A percentile compares a stretch with the other conserved stretches of the same genome.
These are phyloP conservation scores for Vireo altiloquus DNA, from an alignment of 2,113 vertebrate species.

Conservation along the genomic window DNA sequence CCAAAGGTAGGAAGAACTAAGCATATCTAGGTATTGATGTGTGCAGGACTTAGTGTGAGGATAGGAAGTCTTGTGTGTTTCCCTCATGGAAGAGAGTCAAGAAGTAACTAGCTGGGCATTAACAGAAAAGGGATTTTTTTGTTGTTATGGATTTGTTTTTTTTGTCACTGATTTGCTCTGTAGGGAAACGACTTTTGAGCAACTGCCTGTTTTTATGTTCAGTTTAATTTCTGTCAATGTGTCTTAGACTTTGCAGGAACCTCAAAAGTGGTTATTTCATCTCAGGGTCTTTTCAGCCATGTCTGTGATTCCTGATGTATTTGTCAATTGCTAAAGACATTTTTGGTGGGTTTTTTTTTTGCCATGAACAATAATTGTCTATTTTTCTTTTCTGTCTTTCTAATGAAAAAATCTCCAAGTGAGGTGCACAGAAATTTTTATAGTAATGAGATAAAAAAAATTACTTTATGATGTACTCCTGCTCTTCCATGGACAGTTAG, in stretches of 20 bases:
- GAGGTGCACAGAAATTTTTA: background rate
- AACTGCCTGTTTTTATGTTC: background rate
- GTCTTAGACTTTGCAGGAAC: background rate
- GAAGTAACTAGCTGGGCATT: background rate
- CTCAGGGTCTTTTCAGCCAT: background rate
- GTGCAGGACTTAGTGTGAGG: background rate
- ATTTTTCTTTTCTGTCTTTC: background rate
- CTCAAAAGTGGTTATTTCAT: background rate
- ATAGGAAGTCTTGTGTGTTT: background rate
- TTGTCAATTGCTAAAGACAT: background rate
- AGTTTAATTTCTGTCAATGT: background rate
- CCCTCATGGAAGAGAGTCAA: background rate
- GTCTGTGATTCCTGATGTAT: background rate
- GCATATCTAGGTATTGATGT: background rate
- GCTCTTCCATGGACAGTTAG: background rate
- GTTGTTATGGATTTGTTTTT: rapidly evolving
- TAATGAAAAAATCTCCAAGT: background rate
- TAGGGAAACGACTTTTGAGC: background rate
- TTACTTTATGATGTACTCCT: background rate
- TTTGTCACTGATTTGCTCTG: background rate
- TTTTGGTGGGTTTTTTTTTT: background rate
- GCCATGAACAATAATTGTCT: background rate
- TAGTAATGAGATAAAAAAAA: background rate
- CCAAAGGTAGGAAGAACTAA: background rate
- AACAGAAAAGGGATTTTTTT: background rate